Conservation (phyloP, 2,113 vertebrate genomes). For the Tetrax tetrax region DNA sequence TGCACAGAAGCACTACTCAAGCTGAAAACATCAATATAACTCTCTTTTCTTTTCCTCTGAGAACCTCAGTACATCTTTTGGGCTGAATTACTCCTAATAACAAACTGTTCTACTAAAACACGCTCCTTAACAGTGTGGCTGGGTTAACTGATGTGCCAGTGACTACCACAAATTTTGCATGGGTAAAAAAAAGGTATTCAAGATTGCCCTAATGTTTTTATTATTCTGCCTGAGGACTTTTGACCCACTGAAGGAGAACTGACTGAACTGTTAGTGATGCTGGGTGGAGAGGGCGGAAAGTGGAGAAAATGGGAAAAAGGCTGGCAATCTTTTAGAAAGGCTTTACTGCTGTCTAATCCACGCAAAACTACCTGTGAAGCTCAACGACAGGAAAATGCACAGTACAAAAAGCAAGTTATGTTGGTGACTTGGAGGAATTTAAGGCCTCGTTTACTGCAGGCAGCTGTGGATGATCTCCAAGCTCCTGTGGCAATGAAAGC, state of each 20-base stretch:
- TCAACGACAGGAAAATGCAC: background rate
- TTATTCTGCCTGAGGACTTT: background rate
- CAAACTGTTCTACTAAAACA: background rate
- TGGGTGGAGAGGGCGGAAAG: background rate
- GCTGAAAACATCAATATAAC: background rate
- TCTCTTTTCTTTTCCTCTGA: background rate
- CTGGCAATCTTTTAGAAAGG: background rate
- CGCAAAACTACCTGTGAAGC: background rate
- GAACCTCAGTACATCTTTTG: background rate
- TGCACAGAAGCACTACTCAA: background rate
- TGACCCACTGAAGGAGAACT: background rate
- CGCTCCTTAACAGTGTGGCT: background rate
- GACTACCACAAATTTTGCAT: rapidly evolving
- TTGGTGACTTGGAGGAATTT: background rate
- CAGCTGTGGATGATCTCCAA: background rate
- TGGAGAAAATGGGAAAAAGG: background rate
- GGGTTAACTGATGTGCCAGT: background rate
- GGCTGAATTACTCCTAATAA: background rate
- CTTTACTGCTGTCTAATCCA: background rate
- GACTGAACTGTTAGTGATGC: background rate
- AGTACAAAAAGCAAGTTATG: background rate
- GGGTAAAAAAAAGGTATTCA: background rate
- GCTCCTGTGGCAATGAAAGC: background rate
- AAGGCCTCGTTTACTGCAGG: background rate
- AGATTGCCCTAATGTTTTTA: background rate